These are phyloP conservation scores for Phenganax stokvisi DNA, from an alignment of 92 coral and sea anemone species.

Conservation along the genomic window DNA sequence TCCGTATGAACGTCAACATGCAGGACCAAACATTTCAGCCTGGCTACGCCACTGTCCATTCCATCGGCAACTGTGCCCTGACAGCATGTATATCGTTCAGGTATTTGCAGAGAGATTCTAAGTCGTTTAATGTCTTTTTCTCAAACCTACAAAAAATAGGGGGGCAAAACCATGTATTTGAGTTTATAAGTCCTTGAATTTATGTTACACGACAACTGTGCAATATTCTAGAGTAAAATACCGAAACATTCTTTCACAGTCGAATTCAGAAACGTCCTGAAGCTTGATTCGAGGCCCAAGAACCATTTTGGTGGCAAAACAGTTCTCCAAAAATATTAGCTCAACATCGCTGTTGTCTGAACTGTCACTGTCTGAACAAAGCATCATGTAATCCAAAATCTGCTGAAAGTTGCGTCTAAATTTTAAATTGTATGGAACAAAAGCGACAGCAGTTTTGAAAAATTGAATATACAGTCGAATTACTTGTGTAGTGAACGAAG, in stretches of 20 bases:
- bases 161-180: neutral
- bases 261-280: slow-evolving; percentile 38
- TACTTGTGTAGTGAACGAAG: neutral
- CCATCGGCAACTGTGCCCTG: slow-evolving; percentile 56
- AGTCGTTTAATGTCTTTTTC: slow-evolving; percentile 53
- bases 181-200: neutral
- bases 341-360: slow-evolving; percentile 42
- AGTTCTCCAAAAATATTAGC: slow-evolving; percentile 35
- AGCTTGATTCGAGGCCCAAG: slow-evolving; percentile 43
- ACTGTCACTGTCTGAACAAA: slow-evolving; percentile 31
- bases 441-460: too few relatives aligned
- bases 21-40: too few relatives aligned
- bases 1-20: too few relatives aligned
- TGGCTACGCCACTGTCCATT: too few relatives aligned
- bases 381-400: slow-evolving; percentile 1
- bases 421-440: too few relatives aligned
- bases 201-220: neutral
- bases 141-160: slow-evolving; percentile 44
- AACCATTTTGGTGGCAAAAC: slow-evolving; percentile 42
- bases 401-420: neutral
- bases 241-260: slow-evolving; percentile 48
- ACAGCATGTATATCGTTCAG: slow-evolving; percentile 47
- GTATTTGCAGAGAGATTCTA: slow-evolving; percentile 47
- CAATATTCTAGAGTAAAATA: neutral
- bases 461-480: too few relatives aligned